Base-by-base conservation (phyloP, 2,888 invertebrate genomes). In the Euplagia quadripunctaria region DNA sequence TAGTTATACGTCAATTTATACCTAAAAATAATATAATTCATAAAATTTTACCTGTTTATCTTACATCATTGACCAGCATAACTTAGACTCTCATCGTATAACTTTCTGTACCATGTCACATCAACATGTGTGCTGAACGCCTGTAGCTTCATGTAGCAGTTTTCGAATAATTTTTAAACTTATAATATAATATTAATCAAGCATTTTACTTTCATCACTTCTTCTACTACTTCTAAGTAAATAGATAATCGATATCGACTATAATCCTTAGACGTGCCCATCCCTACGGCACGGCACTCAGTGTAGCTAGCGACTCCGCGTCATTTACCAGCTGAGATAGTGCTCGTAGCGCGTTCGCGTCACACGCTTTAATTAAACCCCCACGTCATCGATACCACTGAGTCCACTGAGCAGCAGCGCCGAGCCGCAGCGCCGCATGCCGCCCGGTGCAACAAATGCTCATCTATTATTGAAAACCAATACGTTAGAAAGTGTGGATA, bases 331-430 rank as follows among this genome's bases (percentile, higher is more conserved):
- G 75, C 84, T 79, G 84, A 83, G 85, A 82, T 82, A 84, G 78
- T 81, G 75, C 61, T 68, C 70, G 76, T 83, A 83, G 81, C 76
- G 83, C 79, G 79, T 72, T 55, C 75, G 77, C 75, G 77, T 83
- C 83, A 85, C 85, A 85, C 72, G 83, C 76, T 85, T 83, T 83
- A 83, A 83, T 83, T 83, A 83, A 85, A 83, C 74, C 75, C 20
- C 31, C 71, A 42, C 63, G 49, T 71, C 69, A 71, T 65, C 71
- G 68, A 69, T 41, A 68, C 71, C 52, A 41, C 74, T 20, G 61
- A 65, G 69, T 55, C 65, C 69, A 64, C 52, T 70, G 75, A 82
- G 82, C 76, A 74, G 43, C 9, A 31, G 61, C n/a, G n/a, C 17
- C 8, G 17, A 17, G 43, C 9, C 43, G 73, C 75, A 74, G 63